phyloP scores from a whole-genome alignment of 2,113 vertebrate genomes.

The Lepus timidus region DNA sequence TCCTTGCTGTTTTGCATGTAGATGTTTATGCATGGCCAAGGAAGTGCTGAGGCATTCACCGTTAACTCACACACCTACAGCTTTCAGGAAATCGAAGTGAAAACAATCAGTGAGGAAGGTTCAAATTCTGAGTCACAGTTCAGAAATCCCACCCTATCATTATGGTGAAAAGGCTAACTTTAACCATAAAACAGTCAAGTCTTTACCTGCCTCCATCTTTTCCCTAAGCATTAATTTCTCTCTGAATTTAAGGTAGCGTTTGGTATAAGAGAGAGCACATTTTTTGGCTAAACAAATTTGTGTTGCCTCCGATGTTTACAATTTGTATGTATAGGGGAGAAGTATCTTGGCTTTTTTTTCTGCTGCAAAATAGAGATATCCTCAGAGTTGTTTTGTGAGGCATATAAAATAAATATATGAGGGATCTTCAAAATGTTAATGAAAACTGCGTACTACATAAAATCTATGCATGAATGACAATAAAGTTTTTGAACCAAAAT shows the following conservation, averaged over 20 bases:
- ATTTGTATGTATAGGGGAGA: neutral
- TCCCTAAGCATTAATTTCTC: neutral
- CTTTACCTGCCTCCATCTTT: neutral
- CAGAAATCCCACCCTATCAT: conserved; percentile 7
- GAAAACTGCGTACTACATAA: too few species aligned
- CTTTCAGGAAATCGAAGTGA: conserved; percentile 40
- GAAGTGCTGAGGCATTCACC: conserved; percentile 66
- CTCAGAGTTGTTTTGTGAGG: neutral
- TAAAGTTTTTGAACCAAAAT: too few species aligned
- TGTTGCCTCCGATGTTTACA: neutral
- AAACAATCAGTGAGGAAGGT: conserved; percentile 60
- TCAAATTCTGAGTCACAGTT: conserved; percentile 53
- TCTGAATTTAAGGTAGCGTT: neutral
- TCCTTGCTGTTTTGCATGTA: conserved; percentile 68
- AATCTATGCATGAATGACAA: too few species aligned
- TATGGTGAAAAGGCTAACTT: neutral
- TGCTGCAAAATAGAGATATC: neutral
- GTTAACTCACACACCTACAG: conserved; percentile 69
- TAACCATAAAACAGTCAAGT: neutral
- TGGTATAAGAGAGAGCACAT: neutral
- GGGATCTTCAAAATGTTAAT: too few species aligned
- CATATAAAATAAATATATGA: neutral
- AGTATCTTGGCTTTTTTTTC: neutral
- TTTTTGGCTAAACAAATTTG: neutral
- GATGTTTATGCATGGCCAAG: conserved; percentile 73